These are phyloP conservation scores for Sisyra nigra DNA, from an alignment of 2,888 invertebrate genomes.

Conservation along the genomic window DNA sequence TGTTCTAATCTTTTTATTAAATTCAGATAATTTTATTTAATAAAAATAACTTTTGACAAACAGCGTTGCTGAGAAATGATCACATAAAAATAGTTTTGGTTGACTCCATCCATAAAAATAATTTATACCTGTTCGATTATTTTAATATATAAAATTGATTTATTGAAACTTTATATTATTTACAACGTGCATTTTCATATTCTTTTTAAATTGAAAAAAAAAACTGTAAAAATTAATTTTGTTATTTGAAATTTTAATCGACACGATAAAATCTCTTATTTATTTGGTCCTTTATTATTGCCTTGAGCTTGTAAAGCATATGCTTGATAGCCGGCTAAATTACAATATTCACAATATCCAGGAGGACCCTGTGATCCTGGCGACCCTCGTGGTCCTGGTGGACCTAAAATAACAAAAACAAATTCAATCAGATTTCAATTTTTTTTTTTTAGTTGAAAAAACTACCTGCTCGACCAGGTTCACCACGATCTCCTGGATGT, in stretches of 20 bases:
- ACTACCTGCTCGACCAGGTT: conserved; percentile 53
- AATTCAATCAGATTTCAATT: neutral
- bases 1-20: too few relatives aligned
- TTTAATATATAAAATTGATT: too few relatives aligned
- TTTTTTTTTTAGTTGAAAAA: conserved; percentile 1
- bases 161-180: too few relatives aligned
- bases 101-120: too few relatives aligned
- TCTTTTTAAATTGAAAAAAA: too few relatives aligned
- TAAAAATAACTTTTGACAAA: too few relatives aligned
- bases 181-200: too few relatives aligned
- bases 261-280: conserved; percentile 6
- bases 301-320: conserved; percentile 27
- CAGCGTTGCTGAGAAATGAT: too few relatives aligned
- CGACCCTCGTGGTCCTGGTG: conserved; percentile 33
- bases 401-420: neutral
- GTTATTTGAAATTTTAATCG: neutral
- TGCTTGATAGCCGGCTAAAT: conserved; percentile 34
- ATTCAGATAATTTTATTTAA: too few relatives aligned
- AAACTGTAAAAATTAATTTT: too few relatives aligned
- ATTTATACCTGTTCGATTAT: too few relatives aligned
- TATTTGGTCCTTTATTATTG: conserved; percentile 38
- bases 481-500: conserved; percentile 60
- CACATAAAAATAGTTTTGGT: too few relatives aligned
- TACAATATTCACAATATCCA: conserved; percentile 48
- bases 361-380: conserved; percentile 48